phyloP scores from a whole-genome alignment of 2,888 invertebrate species.

The Cephonodes hylas region DNA sequence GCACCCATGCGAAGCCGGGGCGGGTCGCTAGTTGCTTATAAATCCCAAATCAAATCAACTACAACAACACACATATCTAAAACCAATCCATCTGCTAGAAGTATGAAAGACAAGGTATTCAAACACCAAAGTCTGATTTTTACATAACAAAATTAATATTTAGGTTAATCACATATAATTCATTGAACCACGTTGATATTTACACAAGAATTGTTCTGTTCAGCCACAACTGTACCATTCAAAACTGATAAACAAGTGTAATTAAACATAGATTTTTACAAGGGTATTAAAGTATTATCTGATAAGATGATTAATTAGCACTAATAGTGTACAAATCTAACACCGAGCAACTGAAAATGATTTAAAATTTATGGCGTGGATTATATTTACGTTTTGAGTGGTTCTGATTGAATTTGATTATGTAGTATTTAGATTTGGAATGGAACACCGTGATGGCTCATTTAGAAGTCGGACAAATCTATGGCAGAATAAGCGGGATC shows the following conservation, averaged over 20 bases:
- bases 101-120: too few relatives aligned
- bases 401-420: not conserved
- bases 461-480: too few relatives aligned
- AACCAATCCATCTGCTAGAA: too few relatives aligned
- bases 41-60: too few relatives aligned
- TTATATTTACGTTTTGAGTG: not conserved
- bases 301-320: not conserved
- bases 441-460: not conserved
- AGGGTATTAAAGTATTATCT: constrained; percentile 5
- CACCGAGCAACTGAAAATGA: not conserved
- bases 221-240: not conserved
- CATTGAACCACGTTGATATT: not conserved
- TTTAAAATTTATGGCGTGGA: not conserved
- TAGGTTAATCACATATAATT: not conserved
- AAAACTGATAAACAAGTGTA: not conserved
- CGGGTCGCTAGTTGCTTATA: too few relatives aligned
- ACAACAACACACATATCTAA: too few relatives aligned
- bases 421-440: not conserved
- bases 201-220: not conserved
- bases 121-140: too few relatives aligned
- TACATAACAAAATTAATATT: not conserved
- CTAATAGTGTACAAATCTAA: not conserved
- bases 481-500: too few relatives aligned
- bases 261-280: constrained; percentile 3
- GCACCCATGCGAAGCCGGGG: too few relatives aligned